Base-by-base conservation (phyloP, 1,140 invertebrate species). In the Protaetia brevitarsis region DNA sequence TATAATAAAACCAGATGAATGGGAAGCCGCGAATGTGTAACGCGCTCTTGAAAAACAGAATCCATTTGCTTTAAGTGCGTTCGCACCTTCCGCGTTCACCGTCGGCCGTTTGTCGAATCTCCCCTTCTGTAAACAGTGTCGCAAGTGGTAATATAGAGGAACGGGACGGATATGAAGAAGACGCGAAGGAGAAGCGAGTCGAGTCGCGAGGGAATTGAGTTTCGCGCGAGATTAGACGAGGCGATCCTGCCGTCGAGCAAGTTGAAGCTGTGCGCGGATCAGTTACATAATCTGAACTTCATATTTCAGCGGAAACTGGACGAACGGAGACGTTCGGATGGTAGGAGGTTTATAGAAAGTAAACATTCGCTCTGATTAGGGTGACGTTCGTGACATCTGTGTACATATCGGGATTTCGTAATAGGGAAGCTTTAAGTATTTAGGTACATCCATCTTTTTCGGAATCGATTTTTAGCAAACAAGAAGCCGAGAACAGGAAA, bases 211-310 rank as follows among this genome's bases (percentile, higher is more conserved):
- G 23, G 23, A 21, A 45, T 45, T 21, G 41, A 45, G 41, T 45
- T 45, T 45, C 41, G 13, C 41, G 41, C 41, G 41, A 45, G 13
- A 45, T 45, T 45, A 21, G 23, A 45, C 41, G 41, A 45, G 23
- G 41, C 23, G 41, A 45, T 45, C 23, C 23, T 45, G 13, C 41
- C 41, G 41, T 13, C 69, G 51, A 70, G 74, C 28, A 77, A 75
- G 56, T 65, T 78, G 41, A 75, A 74, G 51, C 76, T 78, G 65
- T 75, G 71, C 51, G 63, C 70, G 1, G 75, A 78, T 26, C 76
- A 78, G 61, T 65, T 78, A 66, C 76, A 76, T 57, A 76, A 77
- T 69, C 68, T 78, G 56, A 78, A 78, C 64, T 77, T 69, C 62
- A 73, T 76, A 4, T 75, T 78, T 63, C 66, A 72, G n/a, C 74